Percentiles rank a stretch among this genome's conserved stretches.
These are phyloP conservation scores for Porphyrio hochstetteri DNA, from an alignment of 2,113 vertebrate species.

Conservation along the genomic window DNA sequence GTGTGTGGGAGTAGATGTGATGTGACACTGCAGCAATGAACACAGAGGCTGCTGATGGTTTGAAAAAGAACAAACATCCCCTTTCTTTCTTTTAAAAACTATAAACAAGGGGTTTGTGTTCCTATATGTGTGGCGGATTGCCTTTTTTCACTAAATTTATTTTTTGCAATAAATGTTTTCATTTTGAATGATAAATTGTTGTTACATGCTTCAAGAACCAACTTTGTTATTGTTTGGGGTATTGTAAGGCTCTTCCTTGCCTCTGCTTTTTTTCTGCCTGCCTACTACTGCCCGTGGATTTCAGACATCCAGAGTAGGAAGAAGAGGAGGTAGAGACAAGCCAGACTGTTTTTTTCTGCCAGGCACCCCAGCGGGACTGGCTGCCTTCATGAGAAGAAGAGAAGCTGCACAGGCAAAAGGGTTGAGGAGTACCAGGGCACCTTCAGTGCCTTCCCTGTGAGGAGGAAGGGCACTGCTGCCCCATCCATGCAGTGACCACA, in stretches of 20 bases:
- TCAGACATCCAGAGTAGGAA: background rate
- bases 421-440: background rate
- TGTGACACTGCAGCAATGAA: background rate
- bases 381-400: background rate
- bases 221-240: background rate
- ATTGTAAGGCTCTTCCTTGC: background rate
- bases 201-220: background rate
- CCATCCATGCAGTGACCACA: background rate
- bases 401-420: background rate
- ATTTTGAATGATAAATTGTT: background rate
- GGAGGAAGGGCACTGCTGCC: background rate
- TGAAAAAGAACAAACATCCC: background rate
- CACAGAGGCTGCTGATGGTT: background rate
- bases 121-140: background rate
- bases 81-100: background rate
- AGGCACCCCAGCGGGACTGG: background rate
- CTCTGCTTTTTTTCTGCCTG: background rate
- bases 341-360: background rate
- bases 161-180: background rate
- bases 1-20: background rate
- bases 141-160: background rate
- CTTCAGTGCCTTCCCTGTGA: rapidly evolving
- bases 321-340: background rate
- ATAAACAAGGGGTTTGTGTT: background rate
- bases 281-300: background rate